Conservation (phyloP, 2,113 vertebrate genomes). For the Pavo muticus region DNA sequence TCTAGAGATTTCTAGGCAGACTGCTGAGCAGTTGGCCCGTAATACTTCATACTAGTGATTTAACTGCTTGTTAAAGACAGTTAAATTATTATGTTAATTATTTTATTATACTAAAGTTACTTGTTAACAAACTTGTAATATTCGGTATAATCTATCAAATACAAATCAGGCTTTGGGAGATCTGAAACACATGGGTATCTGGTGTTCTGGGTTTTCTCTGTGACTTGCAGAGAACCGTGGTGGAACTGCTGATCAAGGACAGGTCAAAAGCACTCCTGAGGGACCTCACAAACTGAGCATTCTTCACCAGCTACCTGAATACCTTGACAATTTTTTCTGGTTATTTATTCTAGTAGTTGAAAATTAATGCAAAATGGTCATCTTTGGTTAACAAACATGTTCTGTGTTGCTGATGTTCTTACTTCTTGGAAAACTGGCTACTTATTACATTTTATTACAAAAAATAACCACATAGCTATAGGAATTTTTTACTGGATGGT, state of each 20-base stretch:
- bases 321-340: background rate
- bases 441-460: background rate
- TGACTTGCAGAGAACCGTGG: background rate
- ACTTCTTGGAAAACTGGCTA: background rate
- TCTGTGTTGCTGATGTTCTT: background rate
- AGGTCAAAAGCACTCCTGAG: background rate
- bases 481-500: background rate
- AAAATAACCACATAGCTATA: background rate
- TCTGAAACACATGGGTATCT: background rate
- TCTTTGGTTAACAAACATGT: background rate
- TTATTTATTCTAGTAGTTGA: background rate
- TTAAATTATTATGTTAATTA: background rate
- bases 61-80: background rate
- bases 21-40: background rate
- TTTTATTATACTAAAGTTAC: background rate
- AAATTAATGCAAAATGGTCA: background rate
- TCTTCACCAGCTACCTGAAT: background rate
- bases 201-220: background rate
- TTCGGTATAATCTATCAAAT: background rate
- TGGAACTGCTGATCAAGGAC: background rate
- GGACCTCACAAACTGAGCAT: background rate
- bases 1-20: background rate
- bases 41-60: background rate
- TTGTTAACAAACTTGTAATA: background rate
- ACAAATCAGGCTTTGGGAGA: background rate